phyloP scores from a whole-genome alignment of 2,797 vertebrate species.

The Cryptoprocta ferox region DNA sequence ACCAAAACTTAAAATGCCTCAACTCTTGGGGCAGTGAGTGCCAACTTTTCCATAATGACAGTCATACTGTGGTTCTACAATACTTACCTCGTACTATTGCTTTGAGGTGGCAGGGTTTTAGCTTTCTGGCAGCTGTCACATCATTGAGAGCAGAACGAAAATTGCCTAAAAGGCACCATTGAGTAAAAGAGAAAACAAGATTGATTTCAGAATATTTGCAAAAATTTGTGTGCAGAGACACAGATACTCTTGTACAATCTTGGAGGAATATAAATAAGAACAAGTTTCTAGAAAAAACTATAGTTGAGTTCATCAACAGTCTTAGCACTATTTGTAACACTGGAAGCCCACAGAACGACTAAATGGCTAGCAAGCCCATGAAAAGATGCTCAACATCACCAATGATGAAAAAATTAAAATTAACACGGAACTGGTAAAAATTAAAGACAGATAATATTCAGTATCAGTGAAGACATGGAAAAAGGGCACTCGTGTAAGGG shows the following conservation, averaged over 20 bases:
- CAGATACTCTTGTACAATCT: neutral
- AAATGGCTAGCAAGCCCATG: neutral
- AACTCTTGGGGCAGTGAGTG: neutral
- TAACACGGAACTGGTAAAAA: conserved; percentile 25
- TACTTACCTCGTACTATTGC: conserved; percentile 93
- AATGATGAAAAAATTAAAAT: conserved; percentile 1
- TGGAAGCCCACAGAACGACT: neutral
- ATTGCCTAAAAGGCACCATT: conserved; percentile 89
- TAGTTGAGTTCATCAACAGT: neutral
- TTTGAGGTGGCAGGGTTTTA: conserved; percentile 95
- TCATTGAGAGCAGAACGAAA: conserved; percentile 95
- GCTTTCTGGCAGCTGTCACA: conserved; percentile 91
- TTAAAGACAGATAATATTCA: conserved; percentile 28
- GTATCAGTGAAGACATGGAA: neutral
- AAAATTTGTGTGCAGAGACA: conserved; percentile 24
- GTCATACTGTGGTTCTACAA: neutral
- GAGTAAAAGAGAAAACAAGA: conserved; percentile 42
- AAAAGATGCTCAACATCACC: neutral
- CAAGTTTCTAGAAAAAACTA: conserved; percentile 30
- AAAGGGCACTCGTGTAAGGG: neutral
- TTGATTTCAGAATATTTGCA: conserved; percentile 41
- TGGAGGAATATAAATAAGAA: conserved; percentile 44
- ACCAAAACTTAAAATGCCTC: conserved; percentile 23
- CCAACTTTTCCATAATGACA: neutral
- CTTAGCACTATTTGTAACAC: conserved; percentile 4